Percentiles rank a stretch among this genome's conserved stretches.
Evolutionary conservation across 2,113 vertebrate species (phyloP).

Genomic region (Sprattus sprattus): DNA sequence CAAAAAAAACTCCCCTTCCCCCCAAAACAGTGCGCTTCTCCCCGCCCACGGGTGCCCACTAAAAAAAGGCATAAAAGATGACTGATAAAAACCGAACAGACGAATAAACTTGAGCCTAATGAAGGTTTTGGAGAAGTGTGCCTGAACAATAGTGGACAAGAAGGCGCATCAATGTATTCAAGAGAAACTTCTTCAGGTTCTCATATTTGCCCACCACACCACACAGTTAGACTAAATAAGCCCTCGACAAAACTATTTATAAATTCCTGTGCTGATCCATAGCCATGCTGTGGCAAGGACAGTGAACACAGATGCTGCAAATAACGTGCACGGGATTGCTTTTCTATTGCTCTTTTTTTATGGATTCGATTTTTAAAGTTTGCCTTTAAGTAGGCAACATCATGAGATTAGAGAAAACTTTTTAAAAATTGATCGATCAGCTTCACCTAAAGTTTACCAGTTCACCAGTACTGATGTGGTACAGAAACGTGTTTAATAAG

Average conservation of each 20-base stretch:
- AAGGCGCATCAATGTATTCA: not conserved
- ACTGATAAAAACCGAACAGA: constrained; percentile 52
- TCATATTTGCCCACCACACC: not conserved
- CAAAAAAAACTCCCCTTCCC: constrained; percentile 48
- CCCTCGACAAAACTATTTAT: not conserved
- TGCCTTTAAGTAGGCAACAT: not conserved
- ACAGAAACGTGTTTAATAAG: not conserved
- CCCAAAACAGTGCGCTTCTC: constrained; percentile 71
- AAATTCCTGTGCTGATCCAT: not conserved
- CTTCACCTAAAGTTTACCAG: not conserved
- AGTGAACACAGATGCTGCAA: not conserved
- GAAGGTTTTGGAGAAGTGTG: constrained; percentile 63
- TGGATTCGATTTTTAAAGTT: not conserved
- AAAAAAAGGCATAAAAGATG: constrained; percentile 56
- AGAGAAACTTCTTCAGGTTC: not conserved
- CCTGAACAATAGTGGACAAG: constrained; percentile 64
- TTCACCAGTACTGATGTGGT: not conserved
- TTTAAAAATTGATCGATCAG: not conserved
- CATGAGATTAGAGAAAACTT: not conserved
- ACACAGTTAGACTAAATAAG: not conserved
- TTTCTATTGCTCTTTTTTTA: not conserved
- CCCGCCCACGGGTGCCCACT: constrained; percentile 68
- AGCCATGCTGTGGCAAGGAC: not conserved
- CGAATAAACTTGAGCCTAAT: constrained; percentile 27
- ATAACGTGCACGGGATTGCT: not conserved